These are phyloP conservation scores for Nemotelus nigrinus DNA, from an alignment of 2,888 invertebrate species.

Conservation along the genomic window DNA sequence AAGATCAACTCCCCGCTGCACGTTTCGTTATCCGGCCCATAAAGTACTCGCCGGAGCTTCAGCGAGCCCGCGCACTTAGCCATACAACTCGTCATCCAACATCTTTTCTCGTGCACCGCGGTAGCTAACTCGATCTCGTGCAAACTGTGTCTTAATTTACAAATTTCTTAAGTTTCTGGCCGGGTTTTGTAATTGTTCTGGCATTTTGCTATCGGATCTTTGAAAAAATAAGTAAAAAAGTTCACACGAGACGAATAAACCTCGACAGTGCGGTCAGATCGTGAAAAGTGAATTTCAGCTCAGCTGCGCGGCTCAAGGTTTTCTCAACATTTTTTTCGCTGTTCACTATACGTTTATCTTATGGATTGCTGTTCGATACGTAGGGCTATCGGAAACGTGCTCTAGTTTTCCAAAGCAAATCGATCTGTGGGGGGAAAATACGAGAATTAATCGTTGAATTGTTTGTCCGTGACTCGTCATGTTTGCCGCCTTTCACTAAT, in stretches of 20 bases:
- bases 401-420: not conserved
- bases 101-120: conserved; percentile 12
- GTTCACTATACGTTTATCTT: conserved; percentile 10
- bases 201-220: not conserved
- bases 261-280: not conserved
- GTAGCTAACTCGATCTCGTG: conserved; percentile 6
- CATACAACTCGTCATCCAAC: not conserved
- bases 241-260: not conserved
- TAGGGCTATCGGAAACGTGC: not conserved
- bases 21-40: not conserved
- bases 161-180: conserved; percentile 22
- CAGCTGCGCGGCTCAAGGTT: not conserved
- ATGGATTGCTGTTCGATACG: not conserved
- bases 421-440: not conserved
- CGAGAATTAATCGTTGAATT: not conserved
- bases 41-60: not conserved
- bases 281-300: conserved; percentile 14
- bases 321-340: not conserved
- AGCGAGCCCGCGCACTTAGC: not conserved
- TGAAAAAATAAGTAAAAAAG: conserved; percentile 13
- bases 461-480: not conserved
- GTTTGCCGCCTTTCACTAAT: not conserved
- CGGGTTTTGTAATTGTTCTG: conserved; percentile 17
- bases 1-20: not conserved
- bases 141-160: conserved; percentile 29